phyloP scores from a whole-genome alignment of 2,113 vertebrate genomes.

The Heptranchias perlo region DNA sequence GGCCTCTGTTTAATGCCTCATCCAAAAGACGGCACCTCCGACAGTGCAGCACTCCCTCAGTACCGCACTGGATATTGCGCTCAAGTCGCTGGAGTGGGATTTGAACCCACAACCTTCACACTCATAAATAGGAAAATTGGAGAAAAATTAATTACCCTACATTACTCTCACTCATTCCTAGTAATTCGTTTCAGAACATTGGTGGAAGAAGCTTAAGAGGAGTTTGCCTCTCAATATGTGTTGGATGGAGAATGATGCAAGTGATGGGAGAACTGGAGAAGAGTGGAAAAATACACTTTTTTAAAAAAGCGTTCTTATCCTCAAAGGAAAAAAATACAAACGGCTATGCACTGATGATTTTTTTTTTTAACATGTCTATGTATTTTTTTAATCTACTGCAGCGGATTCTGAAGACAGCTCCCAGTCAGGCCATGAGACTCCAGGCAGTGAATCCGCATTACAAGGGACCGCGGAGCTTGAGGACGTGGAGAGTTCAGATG shows the following conservation, averaged over 20 bases:
- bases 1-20: neutral
- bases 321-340: neutral
- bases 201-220: too few relatives aligned
- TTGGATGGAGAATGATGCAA: neutral
- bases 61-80: neutral
- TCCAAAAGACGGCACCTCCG: neutral
- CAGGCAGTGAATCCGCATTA: slow-evolving; percentile 64
- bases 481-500: slow-evolving; percentile 60
- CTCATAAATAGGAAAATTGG: neutral
- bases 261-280: neutral
- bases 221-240: too few relatives aligned
- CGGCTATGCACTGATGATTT: neutral
- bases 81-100: neutral
- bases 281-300: neutral
- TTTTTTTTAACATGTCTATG: neutral
- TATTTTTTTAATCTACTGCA: neutral
- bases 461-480: slow-evolving; percentile 58
- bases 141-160: neutral
- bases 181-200: neutral
- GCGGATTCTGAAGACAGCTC: slow-evolving; percentile 75
- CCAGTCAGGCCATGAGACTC: slow-evolving; percentile 71
- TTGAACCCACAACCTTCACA: neutral
- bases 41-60: neutral
- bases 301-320: too few relatives aligned
- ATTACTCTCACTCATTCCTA: neutral